phyloP scores from a whole-genome alignment of 2,888 invertebrate species.

The Hirudinaria manillensis region DNA sequence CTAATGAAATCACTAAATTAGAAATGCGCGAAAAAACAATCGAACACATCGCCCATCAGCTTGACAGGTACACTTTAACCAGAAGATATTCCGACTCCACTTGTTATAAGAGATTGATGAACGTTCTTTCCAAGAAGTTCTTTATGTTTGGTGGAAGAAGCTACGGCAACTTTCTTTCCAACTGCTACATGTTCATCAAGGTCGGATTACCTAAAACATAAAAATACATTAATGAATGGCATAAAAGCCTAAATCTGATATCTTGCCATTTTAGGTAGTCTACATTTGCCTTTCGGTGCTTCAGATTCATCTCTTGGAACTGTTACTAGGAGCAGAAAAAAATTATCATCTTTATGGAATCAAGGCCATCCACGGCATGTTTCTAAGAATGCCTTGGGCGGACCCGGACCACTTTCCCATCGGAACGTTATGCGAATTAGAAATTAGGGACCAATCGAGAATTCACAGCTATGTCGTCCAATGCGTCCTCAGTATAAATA shows the following conservation, averaged over 20 bases:
- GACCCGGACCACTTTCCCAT: slow-evolving; percentile 28
- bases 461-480: slow-evolving; percentile 32
- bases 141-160: slow-evolving; percentile 30
- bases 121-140: slow-evolving; percentile 24
- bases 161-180: slow-evolving; percentile 29
- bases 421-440: slow-evolving; percentile 32
- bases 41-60: slow-evolving; percentile 22
- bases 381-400: slow-evolving; percentile 9
- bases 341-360: slow-evolving; percentile 27
- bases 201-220: neutral
- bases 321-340: slow-evolving; percentile 25
- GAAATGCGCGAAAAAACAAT: slow-evolving; percentile 27
- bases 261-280: neutral
- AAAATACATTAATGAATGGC: no score
- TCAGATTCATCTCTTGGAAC: slow-evolving; percentile 22
- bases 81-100: slow-evolving; percentile 16
- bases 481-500: slow-evolving; percentile 31
- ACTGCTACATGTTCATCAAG: slow-evolving; percentile 28
- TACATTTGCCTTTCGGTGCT: slow-evolving; percentile 19
- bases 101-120: slow-evolving; percentile 27
- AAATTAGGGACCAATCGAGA: slow-evolving; percentile 30
- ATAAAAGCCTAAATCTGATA: no score
- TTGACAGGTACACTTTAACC: slow-evolving; percentile 22
- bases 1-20: neutral
- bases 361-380: slow-evolving; percentile 23